Evolutionary conservation across 2,888 invertebrate genomes (phyloP), one percentile per base, ranked within the genome.

Genomic region (Corbicula japonica): DNA sequence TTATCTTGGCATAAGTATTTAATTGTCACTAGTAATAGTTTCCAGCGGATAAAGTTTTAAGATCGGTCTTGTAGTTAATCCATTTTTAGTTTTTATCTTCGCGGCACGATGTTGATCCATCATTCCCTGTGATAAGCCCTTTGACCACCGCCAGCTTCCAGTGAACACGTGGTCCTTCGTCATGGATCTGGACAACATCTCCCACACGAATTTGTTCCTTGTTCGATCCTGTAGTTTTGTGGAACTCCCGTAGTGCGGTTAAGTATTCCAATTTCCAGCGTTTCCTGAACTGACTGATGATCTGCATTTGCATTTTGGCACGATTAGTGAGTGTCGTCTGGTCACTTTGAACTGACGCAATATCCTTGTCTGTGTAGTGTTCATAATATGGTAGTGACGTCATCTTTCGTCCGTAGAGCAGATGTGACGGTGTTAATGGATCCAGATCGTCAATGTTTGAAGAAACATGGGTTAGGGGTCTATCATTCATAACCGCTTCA

Each of bases 401-500:
- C 12, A 72, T 28, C 28, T 50, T 21, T 50, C 76, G 52, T 15
- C 71, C 68, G 35, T 73, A 58, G 6, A 80, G 72, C 30, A 80
- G 56, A 50, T 86, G 66, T 52, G 77, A 68, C 15, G 80, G 82
- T 4, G 82, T 80, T 1, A 84, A 38, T 0, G 77, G 79, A 52
- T 70, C 56, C 3, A 30, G 41, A 46, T 74, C 66, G 1, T 30
- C 48, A 1, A 26, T 23, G 26, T 76, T 69, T 4, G 73, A 65
- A 2, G 62, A 69, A 28, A 79, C 56, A 35, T 70, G 68, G 6
- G 80, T 84, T 1, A 86, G 26, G 1, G 84, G 79, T 2, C 84
- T 60, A n/a, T 78, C 75, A 54, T 83, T 86, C 12, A 84, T 41
- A 1, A 70, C 62, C 0, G 68, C 58, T 56, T 85, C 78, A n/a